Conservation (phyloP, 2,888 invertebrate species). For the Drosophila phalerata region DNA sequence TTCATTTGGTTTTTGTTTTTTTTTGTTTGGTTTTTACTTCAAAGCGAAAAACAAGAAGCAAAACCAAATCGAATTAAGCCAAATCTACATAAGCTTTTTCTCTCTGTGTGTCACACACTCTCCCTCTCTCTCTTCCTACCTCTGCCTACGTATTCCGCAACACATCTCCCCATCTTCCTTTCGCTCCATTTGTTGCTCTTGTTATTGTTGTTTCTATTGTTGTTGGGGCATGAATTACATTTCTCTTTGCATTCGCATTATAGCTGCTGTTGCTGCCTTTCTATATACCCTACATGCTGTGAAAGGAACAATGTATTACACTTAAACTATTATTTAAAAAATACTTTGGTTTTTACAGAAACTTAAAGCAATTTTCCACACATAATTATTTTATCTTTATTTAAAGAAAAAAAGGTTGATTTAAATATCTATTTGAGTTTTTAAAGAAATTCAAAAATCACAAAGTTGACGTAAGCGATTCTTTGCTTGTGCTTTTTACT, state of each 20-base stretch:
- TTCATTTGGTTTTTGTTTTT: slow-evolving; percentile 43
- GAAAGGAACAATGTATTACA: too few relatives aligned
- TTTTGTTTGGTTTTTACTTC: slow-evolving; percentile 45
- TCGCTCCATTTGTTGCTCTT: slow-evolving; percentile 58
- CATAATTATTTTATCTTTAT: neutral
- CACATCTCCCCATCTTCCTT: slow-evolving; percentile 9
- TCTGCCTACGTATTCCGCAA: neutral
- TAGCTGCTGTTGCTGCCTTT: slow-evolving; percentile 59
- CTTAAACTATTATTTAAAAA: too few relatives aligned
- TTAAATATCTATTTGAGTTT: too few relatives aligned
- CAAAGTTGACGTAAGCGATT: neutral
- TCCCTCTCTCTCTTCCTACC: neutral
- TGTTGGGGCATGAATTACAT: slow-evolving; percentile 79
- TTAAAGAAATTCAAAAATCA: neutral
- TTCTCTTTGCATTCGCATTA: slow-evolving; percentile 76
- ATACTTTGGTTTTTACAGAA: too few relatives aligned
- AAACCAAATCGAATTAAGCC: slow-evolving; percentile 76
- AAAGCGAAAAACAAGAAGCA: slow-evolving; percentile 59
- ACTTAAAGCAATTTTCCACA: neutral
- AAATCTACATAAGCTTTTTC: slow-evolving; percentile 79
- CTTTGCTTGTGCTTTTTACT: neutral
- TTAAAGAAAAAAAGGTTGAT: too few relatives aligned
- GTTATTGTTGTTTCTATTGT: slow-evolving; percentile 41
- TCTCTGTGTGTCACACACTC: slow-evolving; percentile 55
- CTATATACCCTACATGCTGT: slow-evolving; percentile 20